phyloP scores from a whole-genome alignment of 2,888 invertebrate genomes.

The Dryadula phaetusa region DNA sequence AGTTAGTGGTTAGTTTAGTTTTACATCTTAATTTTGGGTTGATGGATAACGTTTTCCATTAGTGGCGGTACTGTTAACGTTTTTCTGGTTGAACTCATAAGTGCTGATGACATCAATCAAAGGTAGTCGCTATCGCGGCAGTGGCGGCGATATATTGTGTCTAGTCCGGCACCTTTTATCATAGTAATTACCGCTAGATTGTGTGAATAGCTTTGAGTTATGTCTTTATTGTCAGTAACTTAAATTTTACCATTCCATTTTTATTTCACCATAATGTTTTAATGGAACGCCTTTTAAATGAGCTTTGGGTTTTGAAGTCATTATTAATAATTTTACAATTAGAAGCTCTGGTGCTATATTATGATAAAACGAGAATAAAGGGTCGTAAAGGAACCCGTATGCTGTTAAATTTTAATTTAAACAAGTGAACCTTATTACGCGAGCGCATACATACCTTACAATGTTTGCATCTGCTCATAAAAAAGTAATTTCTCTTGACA shows the following conservation, averaged over 20 bases:
- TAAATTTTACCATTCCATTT: slow-evolving; percentile 21
- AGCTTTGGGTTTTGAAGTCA: slow-evolving; percentile 16
- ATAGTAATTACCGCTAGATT: slow-evolving; percentile 47
- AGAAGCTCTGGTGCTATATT: slow-evolving; percentile 9
- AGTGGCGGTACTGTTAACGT: slow-evolving; percentile 73
- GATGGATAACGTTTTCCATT: slow-evolving; percentile 76
- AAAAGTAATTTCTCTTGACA: slow-evolving; percentile 65
- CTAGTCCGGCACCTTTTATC: slow-evolving; percentile 70
- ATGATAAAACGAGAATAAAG: slow-evolving; percentile 33
- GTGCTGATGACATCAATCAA: slow-evolving; percentile 76
- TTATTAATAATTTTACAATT: slow-evolving; percentile 24
- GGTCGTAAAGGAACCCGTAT: slow-evolving; percentile 62
- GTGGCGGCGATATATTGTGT: slow-evolving; percentile 74
- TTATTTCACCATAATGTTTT: slow-evolving; percentile 22
- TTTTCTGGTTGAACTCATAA: slow-evolving; percentile 63
- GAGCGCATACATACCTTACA: slow-evolving; percentile 59
- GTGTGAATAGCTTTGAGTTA: slow-evolving; percentile 43
- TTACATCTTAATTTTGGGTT: slow-evolving; percentile 70
- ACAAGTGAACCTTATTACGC: slow-evolving; percentile 62
- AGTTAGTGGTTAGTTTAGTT: slow-evolving; percentile 50
- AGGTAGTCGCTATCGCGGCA: slow-evolving; percentile 62
- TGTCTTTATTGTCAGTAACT: slow-evolving; percentile 46
- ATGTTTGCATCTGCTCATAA: slow-evolving; percentile 70
- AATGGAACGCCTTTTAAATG: slow-evolving; percentile 20
- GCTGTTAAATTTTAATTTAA: slow-evolving; percentile 64